Conservation (phyloP, 2,113 vertebrate genomes). For the Microtus oregoni region DNA sequence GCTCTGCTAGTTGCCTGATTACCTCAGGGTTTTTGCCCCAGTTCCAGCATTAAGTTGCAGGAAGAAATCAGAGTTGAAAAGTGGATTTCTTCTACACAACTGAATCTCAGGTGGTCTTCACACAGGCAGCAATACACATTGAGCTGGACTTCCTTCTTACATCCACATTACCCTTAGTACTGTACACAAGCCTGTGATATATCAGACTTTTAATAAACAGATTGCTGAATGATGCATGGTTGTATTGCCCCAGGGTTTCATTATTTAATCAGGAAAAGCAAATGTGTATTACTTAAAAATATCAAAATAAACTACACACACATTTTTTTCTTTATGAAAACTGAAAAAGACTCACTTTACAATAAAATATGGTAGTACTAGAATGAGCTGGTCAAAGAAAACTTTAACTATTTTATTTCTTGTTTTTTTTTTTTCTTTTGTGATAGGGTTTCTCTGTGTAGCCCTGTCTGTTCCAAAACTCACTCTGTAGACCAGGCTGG, state of each 20-base stretch:
- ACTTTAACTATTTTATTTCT: not conserved
- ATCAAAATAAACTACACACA: slow-evolving; percentile 41
- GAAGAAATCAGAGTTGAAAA: slow-evolving; percentile 25
- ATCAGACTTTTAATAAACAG: not conserved
- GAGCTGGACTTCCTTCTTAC: not conserved
- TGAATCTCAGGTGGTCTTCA: not conserved
- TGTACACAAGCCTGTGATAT: not conserved
- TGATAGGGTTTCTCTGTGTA: not conserved
- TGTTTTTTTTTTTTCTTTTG: not conserved
- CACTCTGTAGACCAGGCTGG: not conserved
- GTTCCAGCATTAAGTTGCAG: not conserved
- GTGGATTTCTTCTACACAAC: too few species aligned
- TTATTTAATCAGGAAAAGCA: slow-evolving; percentile 42
- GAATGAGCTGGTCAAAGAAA: not conserved
- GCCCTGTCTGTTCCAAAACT: not conserved
- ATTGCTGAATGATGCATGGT: slow-evolving; percentile 30
- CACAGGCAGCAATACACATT: not conserved
- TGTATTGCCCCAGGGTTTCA: not conserved
- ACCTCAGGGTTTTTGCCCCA: not conserved
- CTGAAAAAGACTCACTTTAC: not conserved
- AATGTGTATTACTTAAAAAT: slow-evolving; percentile 29
- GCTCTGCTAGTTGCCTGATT: not conserved
- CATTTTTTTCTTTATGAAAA: slow-evolving; percentile 20
- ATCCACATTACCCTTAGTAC: not conserved
- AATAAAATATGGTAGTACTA: slow-evolving; percentile 36